A percentile compares a stretch with the other conserved stretches of the same genome.
These are phyloP conservation scores for Lichenostomus cassidix DNA, from an alignment of 2,113 vertebrate genomes.

Conservation along the genomic window DNA sequence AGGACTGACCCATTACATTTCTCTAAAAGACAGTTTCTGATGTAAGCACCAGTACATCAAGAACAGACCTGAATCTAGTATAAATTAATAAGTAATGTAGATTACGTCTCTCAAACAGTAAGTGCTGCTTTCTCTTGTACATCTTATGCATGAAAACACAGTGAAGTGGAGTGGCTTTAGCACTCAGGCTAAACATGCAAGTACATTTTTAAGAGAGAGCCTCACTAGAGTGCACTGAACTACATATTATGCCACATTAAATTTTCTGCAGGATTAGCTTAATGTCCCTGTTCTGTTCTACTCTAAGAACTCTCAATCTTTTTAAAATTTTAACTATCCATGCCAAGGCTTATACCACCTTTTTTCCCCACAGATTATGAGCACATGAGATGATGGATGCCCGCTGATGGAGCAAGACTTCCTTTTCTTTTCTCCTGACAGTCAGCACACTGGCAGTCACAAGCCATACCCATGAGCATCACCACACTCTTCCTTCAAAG, in stretches of 20 bases:
- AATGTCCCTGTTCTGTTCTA: neutral
- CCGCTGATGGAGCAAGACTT: neutral
- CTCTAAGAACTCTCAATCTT: neutral
- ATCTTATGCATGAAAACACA: slow-evolving; percentile 25
- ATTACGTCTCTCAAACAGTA: neutral
- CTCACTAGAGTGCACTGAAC: neutral
- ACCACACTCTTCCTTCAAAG: neutral
- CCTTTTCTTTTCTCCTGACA: neutral
- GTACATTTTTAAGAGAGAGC: neutral
- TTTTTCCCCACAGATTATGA: neutral
- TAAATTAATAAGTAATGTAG: slow-evolving; percentile 17
- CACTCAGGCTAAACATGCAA: neutral
- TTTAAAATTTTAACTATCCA: neutral
- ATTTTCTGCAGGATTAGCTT: neutral
- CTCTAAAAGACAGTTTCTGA: neutral
- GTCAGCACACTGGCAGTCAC: neutral
- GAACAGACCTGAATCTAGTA: neutral
- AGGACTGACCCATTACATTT: neutral
- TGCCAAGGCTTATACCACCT: neutral
- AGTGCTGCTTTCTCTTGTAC: neutral
- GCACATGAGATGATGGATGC: neutral
- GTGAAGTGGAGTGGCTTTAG: neutral
- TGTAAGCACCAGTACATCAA: neutral
- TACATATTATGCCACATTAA: neutral
- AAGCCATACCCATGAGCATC: accelerated